Percentiles rank a stretch among this genome's conserved stretches.
Evolutionary conservation across 2,797 vertebrate genomes (phyloP).

Genomic region (Xerus rutilus): DNA sequence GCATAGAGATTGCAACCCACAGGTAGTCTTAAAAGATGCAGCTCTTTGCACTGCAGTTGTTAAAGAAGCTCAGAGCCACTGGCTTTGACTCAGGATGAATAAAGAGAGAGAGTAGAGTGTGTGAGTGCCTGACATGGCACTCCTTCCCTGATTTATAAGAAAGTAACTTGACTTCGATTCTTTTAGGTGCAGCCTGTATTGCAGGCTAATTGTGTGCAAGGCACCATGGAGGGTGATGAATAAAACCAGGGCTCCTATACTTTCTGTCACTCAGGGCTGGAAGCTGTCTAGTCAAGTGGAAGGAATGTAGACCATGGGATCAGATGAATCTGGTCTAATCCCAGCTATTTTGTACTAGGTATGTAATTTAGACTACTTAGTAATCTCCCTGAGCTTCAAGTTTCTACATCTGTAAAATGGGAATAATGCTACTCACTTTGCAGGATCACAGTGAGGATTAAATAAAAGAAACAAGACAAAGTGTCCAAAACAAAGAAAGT

Average conservation of each 20-base stretch:
- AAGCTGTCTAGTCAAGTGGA: not conserved
- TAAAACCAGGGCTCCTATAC: not conserved
- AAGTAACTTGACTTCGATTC: not conserved
- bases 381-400: not conserved
- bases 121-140: not conserved
- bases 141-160: not conserved
- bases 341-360: not conserved
- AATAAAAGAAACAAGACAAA: not conserved
- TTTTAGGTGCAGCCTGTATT: not conserved
- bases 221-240: not conserved
- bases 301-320: too few species aligned
- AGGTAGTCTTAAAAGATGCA: not conserved
- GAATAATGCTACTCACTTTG: not conserved
- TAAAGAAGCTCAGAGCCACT: not conserved
- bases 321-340: not conserved
- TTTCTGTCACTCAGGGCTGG: not conserved
- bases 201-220: not conserved
- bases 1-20: not conserved
- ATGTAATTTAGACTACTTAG: not conserved
- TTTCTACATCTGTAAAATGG: slow-evolving; percentile 4
- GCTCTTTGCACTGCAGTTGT: not conserved
- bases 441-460: not conserved
- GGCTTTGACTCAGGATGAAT: not conserved
- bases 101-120: not conserved
- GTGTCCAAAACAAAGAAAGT: not conserved